Conservation (phyloP, 2,113 vertebrate genomes). For the Cebus imitator region DNA sequence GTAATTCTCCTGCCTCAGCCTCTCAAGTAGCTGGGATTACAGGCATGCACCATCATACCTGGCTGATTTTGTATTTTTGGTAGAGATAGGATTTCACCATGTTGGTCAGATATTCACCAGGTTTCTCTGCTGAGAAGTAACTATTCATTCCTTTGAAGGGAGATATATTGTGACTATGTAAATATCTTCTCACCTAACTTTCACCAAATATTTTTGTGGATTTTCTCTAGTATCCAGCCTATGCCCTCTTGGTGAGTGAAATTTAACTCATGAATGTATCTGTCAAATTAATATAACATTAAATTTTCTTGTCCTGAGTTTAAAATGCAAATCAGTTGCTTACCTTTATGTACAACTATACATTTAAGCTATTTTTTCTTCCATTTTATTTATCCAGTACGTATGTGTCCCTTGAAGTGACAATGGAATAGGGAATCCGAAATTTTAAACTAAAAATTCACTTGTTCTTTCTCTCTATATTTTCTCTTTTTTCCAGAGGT, state of each 20-base stretch:
- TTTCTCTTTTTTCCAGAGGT: background rate
- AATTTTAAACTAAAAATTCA: background rate
- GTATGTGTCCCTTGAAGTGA: background rate
- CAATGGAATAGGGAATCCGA: background rate
- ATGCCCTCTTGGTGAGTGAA: background rate
- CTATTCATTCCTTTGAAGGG: background rate
- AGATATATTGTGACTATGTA: background rate
- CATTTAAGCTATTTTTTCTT: background rate
- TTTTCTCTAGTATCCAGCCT: background rate
- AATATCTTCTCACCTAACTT: background rate
- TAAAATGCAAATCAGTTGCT: background rate
- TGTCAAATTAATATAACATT: background rate
- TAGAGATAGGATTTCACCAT: too few relatives aligned
- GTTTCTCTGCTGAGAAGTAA: background rate
- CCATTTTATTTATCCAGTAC: background rate
- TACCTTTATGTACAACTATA: background rate
- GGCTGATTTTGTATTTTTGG: too few relatives aligned
- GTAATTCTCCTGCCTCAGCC: too few relatives aligned
- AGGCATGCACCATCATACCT: accelerated
- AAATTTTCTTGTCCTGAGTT: background rate
- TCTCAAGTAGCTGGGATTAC: too few relatives aligned
- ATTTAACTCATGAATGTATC: background rate
- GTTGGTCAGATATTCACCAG: background rate
- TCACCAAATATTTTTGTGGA: slow-evolving; percentile 6
- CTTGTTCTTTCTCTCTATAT: background rate